Evolutionary conservation across 2,113 vertebrate species (phyloP).

Genomic region (Nannospalax galili): DNA sequence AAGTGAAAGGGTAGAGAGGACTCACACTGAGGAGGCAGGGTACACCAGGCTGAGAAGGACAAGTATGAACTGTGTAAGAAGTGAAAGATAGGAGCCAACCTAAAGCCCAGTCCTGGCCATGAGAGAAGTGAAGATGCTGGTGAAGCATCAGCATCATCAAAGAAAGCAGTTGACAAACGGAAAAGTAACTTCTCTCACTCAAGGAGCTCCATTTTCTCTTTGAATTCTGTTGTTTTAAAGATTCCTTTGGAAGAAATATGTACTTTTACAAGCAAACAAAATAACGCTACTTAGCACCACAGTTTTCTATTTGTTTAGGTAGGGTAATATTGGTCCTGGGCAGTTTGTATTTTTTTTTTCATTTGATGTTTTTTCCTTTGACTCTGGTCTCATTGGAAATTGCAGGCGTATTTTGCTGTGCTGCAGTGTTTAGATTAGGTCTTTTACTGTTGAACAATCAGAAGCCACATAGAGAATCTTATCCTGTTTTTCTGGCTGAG

Average conservation of each 20-base stretch:
- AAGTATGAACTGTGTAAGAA: not conserved
- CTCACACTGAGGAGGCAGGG: not conserved
- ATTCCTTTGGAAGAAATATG: not conserved
- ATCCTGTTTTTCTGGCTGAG: slow-evolving; percentile 55
- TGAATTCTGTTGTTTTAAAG: slow-evolving; percentile 37
- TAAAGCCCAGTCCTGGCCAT: not conserved
- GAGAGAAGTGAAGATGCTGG: not conserved
- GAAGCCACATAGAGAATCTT: slow-evolving; percentile 37
- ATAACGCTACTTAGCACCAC: not conserved
- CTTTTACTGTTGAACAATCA: slow-evolving; percentile 48
- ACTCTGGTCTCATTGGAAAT: not conserved
- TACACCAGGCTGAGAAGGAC: not conserved
- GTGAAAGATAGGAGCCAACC: not conserved
- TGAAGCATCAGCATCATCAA: not conserved
- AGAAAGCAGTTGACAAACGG: not conserved
- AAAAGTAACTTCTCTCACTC: not conserved
- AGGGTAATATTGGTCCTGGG: not conserved
- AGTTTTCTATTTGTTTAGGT: not conserved
- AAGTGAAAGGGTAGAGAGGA: not conserved
- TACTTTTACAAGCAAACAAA: not conserved
- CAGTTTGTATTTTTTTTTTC: not conserved
- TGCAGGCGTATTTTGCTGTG: slow-evolving; percentile 39
- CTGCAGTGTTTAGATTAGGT: not conserved
- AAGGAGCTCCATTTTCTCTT: not conserved
- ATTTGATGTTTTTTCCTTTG: slow-evolving; percentile 19